Base-by-base conservation (phyloP, 2,797 vertebrate genomes). In the Ctenochaetus hawaiiensis region DNA sequence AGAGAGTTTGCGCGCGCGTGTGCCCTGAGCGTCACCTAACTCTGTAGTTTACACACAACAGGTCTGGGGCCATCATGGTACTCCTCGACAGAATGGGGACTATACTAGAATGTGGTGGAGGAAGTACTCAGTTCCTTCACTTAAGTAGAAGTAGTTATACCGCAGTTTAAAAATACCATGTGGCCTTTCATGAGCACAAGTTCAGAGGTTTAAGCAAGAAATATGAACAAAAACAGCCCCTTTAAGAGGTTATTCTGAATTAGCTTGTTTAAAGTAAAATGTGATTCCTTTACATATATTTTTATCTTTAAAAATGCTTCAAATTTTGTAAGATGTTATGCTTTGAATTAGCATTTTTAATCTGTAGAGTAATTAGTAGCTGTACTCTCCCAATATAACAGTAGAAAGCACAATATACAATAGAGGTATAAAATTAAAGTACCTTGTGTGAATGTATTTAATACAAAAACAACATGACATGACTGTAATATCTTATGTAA, bases 21-120 rank as follows among this genome's bases (percentile, higher is more conserved):
- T 14, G 61, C 56, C 48, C 48, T 44, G 41, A 66, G 41, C 69
- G 77, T 78, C 20, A 78, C 75, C 75, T 75, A 62, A 49, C 45
- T 58, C 18, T 74, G 23, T 23, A 44, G 61, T 61, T 61, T 51
- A 20, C 11, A 47, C 63, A 16, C 39, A 30, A 47, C 60, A 58
- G 49, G 60, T 30, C 53, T 45, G 34, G 48, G 54, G 13, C 47
- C 67, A 67, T 52, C 12, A 9, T 23, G 17, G 26, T 63, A 41
- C 60, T 69, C 61, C 17, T 45, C 11, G 8, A 39, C 13, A 67
- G 59, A 61, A 45, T 30, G 26, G 47, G 49, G 44, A 69, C 39
- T 53, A 53, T 53, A 53, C 53, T 30, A 18, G 7, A 52, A 30
- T 37, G 26, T 45, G 53, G 45, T 63, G 20, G 23, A 60, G 61